These are phyloP conservation scores for Dugesia japonica DNA, from an alignment of 2,888 invertebrate genomes.

Conservation along the genomic window DNA sequence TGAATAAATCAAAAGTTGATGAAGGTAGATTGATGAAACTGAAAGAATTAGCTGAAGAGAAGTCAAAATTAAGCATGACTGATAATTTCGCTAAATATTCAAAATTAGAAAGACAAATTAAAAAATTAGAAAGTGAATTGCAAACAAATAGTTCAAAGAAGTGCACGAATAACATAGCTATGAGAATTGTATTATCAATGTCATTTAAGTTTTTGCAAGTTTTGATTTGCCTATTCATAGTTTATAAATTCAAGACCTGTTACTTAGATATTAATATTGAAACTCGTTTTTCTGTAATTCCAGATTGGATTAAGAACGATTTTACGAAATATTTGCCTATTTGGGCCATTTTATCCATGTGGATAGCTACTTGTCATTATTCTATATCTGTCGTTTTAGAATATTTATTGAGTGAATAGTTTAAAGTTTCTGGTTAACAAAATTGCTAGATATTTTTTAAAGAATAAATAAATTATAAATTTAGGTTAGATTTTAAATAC, in stretches of 20 bases:
- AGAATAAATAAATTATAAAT: too few species aligned
- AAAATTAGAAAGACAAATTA: background rate
- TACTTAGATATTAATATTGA: background rate
- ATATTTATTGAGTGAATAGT: too few species aligned
- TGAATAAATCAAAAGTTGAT: constrained; percentile 55
- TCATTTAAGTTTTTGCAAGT: background rate
- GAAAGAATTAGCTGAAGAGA: background rate
- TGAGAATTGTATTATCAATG: background rate
- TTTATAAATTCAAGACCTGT: background rate
- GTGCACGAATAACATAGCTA: background rate
- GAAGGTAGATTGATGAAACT: constrained; percentile 51
- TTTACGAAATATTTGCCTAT: background rate
- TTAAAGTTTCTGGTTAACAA: too few species aligned
- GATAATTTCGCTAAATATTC: constrained; percentile 5
- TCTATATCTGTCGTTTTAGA: too few species aligned
- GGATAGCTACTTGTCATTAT: background rate
- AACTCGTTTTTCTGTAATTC: background rate
- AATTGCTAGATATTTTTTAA: too few species aligned
- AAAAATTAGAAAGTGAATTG: background rate
- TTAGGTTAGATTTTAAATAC: too few species aligned
- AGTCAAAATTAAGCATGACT: background rate
- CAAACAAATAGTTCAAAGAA: too few species aligned
- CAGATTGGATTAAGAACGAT: background rate
- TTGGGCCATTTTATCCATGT: background rate
- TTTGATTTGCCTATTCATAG: background rate